These are phyloP conservation scores for Rhabdornis inornatus DNA, from an alignment of 2,113 vertebrate genomes.

Conservation along the genomic window DNA sequence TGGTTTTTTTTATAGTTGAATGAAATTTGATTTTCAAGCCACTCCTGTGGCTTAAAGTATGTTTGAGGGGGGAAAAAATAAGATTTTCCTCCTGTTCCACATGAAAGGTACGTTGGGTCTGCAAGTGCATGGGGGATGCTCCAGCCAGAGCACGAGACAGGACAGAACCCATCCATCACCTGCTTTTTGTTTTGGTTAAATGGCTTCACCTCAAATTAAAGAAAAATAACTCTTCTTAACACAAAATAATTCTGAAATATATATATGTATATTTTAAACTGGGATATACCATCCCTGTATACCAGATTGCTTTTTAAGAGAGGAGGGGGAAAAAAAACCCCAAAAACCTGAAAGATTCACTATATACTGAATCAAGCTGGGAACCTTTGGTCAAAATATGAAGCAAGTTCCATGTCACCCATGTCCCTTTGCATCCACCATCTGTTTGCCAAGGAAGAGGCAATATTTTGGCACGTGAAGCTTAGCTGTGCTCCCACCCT, in stretches of 20 bases:
- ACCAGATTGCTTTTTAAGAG: neutral
- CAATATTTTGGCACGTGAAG: conserved; percentile 15
- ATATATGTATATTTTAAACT: neutral
- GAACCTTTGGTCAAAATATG: neutral
- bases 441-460: conserved; percentile 18
- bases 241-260: neutral
- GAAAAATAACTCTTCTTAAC: neutral
- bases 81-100: neutral
- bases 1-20: neutral
- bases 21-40: neutral
- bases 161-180: neutral
- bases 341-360: neutral
- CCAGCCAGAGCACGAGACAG: neutral
- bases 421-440: conserved; percentile 13
- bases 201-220: neutral
- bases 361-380: neutral
- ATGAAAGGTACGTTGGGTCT: neutral
- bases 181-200: conserved; percentile 37
- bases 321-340: fast-evolving
- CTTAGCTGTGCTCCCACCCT: conserved; percentile 31
- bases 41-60: neutral
- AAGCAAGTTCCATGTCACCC: conserved; percentile 7
- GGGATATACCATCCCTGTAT: neutral
- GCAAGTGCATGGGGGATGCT: neutral
- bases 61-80: neutral